Conservation (phyloP, 1,140 invertebrate species). For the Tetragnatha versicolor region DNA sequence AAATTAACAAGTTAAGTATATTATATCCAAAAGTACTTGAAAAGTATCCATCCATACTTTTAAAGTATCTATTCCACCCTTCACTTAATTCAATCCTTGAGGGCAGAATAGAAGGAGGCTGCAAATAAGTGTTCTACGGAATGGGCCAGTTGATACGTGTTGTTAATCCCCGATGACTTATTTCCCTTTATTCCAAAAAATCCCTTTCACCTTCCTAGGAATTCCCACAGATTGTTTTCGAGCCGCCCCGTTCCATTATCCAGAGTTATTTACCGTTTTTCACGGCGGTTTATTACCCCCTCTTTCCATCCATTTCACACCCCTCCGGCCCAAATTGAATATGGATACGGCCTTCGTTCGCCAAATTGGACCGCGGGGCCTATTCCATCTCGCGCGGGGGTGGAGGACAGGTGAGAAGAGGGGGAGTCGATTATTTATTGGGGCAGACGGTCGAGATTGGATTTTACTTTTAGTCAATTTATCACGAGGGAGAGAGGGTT, state of each 20-base stretch:
- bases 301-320: conserved; percentile 41
- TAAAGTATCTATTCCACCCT: too few species aligned
- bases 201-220: neutral
- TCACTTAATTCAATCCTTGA: too few species aligned
- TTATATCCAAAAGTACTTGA: too few species aligned
- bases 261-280: conserved; percentile 39
- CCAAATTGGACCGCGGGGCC: conserved; percentile 34
- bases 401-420: too few species aligned
- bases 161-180: too few species aligned
- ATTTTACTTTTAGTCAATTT: conserved; percentile 49
- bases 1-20: too few species aligned
- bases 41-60: too few species aligned
- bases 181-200: neutral
- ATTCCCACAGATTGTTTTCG: conserved; percentile 43
- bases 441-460: conserved; percentile 44
- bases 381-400: conserved; percentile 26
- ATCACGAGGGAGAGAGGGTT: conserved; percentile 15
- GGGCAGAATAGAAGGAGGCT: too few species aligned
- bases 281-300: conserved; percentile 38
- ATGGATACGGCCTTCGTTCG: conserved; percentile 33
- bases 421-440: conserved; percentile 36
- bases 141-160: too few species aligned
- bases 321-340: conserved; percentile 37
- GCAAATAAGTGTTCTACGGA: too few species aligned
- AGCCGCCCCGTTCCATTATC: conserved; percentile 14